phyloP scores from a whole-genome alignment of 2,888 invertebrate species.

The Leucoma salicis region DNA sequence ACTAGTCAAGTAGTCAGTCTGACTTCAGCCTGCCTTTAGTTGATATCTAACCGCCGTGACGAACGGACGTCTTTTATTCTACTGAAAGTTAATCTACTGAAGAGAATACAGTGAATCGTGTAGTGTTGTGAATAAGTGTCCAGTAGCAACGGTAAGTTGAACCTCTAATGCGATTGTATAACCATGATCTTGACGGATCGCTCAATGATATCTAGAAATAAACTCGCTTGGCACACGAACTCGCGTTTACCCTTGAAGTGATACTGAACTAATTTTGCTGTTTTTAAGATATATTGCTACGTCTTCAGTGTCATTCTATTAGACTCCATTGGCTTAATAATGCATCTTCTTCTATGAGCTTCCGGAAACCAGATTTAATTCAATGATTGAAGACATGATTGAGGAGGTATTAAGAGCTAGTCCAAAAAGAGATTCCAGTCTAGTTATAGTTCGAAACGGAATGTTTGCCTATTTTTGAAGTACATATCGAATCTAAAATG shows the following conservation, averaged over 20 bases:
- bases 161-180: constrained; percentile 21
- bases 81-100: constrained; percentile 28
- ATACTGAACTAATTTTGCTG: constrained; percentile 24
- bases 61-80: constrained; percentile 40
- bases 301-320: too few species aligned
- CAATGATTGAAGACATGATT: too few species aligned
- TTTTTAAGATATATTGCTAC: neutral
- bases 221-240: constrained; percentile 62
- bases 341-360: too few species aligned
- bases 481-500: too few species aligned
- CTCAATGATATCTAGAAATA: constrained; percentile 57
- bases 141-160: constrained; percentile 57
- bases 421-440: too few species aligned
- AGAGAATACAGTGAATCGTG: constrained; percentile 42
- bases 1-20: too few species aligned
- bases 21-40: constrained; percentile 38
- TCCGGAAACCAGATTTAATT: too few species aligned
- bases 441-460: too few species aligned
- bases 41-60: constrained; percentile 49
- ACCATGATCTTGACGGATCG: constrained; percentile 54
- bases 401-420: too few species aligned
- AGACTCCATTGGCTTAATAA: too few species aligned
- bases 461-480: too few species aligned
- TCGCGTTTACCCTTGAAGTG: constrained; percentile 56
- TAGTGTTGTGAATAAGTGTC: constrained; percentile 58